Evolutionary conservation across 1,140 invertebrate genomes (phyloP), one percentile per base, ranked within the genome.

Genomic region (Drosophila albomicans): DNA sequence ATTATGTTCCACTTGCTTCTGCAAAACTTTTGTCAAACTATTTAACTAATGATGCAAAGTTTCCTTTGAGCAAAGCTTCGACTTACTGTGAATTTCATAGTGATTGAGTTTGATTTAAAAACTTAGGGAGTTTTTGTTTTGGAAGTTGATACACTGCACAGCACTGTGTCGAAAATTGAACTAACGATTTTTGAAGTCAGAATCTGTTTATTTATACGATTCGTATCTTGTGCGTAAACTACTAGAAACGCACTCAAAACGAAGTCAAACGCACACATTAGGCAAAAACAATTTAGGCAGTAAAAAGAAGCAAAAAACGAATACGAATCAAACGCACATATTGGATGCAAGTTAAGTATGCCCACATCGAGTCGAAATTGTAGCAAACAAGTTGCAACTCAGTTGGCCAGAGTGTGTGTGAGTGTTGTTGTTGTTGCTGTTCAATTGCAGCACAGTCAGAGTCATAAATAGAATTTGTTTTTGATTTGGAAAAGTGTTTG

Each of bases 181-280:
- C 85, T 89, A 88, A 85, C 81, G 51, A 38, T 43, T 58, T 52
- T 73, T 49, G 72, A 65, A 48, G 48, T 11, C 64, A 82, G 79
- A 82, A 79, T 78, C 45, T 54, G 45, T 62, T 68, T 81, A 88
- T 88, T 89, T 88, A 88, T 88, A 88, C 85, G n/a, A 63, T 77
- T 79, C 67, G 8, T 20, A 7, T 54, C 35, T 5, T 49, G 58
- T 59, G 68, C 61, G 49, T 46, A 51, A 49, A 71, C 67, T 61
- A 49, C 58, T 67, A 38, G 64, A 78, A 78, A 79, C 78, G 68
- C 81, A 86, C 79, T 86, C 79, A 79, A 86, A 86, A 77, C 81
- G 73, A 84, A 89, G 58, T 81, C 78, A 74, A 82, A 75, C 68
- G 85, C 85, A 89, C 85, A 81, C 81, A 88, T 88, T 89, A 85